Base-by-base conservation (phyloP, 2,888 invertebrate genomes). In the Cryptus viduatorius region DNA sequence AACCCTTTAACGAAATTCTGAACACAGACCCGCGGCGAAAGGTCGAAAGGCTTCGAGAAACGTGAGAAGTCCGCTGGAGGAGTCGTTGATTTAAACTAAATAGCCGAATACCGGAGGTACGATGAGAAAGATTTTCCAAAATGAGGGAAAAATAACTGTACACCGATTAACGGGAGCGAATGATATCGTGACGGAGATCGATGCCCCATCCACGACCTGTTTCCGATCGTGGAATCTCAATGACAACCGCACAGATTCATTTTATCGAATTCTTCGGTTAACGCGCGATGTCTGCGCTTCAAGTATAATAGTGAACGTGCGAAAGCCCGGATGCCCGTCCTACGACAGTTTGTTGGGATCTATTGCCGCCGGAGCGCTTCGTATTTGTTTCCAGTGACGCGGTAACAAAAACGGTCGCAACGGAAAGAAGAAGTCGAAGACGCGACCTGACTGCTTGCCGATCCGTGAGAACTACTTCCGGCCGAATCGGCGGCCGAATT, bases 401-500 rank as follows among this genome's bases (percentile, higher is more conserved):
- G 48, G n/a, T 12, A 46, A 77, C 82, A 82, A 90, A 80, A 86
- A 86, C 82, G 48, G 61, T n/a, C 59, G 84, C 79, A 29, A 71
- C 79, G 71, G 85, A 50, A 61, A 24, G 46, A 68, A 59, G 53
- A 24, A 53, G 16, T 24, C 48, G 12, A 75, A 59, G 64, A 78
- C 67, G 76, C 88, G 90, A 91, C 91, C 90, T 82, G 88, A 83
- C 90, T 91, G 88, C 56, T 75, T 88, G 88, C 79, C 86, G 86
- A 89, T 85, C 88, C 89, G 89, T 87, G 84, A 87, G 83, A 83
- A 87, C 86, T 85, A 86, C 87, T 91, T 92, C 90, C 89, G 89
- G 88, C 86, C 37, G 65, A 37, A 29, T 50, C n/a, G 14, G 2
- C 83, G 79, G 78, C 81, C 84, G 29, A 86, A 86, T 86, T 88